Base-by-base conservation (phyloP, 2,797 vertebrate species). In the Gallinago stenura region DNA sequence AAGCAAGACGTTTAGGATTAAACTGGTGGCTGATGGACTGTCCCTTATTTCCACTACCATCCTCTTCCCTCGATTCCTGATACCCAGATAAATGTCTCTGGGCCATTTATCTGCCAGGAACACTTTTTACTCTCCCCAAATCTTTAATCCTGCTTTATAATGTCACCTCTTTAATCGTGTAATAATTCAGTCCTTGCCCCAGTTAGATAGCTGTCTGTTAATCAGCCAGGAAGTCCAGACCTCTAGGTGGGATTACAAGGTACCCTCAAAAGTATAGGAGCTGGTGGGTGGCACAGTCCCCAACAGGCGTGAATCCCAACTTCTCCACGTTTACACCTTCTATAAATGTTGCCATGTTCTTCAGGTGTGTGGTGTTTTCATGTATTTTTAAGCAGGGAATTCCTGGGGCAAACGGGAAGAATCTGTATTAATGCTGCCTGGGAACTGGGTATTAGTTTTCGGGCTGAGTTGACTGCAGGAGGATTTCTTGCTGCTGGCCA, bases 121-220 rank as follows among this genome's bases (percentile, higher is more conserved):
- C 7, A 51, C 6, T 57, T 81, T 54, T 16, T 48, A 19, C 24
- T 76, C 15, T 41, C 81, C n/a, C 24, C 54, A 58, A 65, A 46
- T 89, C 21, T 87, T 94, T 87, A 90, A 53, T 43, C 33, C 7
- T 91, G 39, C 64, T 87, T 83, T 76, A 58, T 26, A 83, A 56
- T 5, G 3, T 46, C 35, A 81, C 7, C 8, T 82, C 50, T 77
- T 81, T 35, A 87, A 82, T 69, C 11, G 21, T 41, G 15, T 33
- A 68, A 12, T 41, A 15, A 28, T 53, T 81, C 41, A 65, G 25
- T 48, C 43, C 31, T 87, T 58, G 37, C 4, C 7, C 37, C 73
- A 76, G 54, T 2, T 51, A 18, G 8, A 45, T 13, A 77, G 8
- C 28, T 48, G 3, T 19, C 11, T 82, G n/a, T 54, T 50, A 70